Evolutionary conservation across 2,888 invertebrate species (phyloP), one percentile per base, ranked within the genome.

Genomic region (Drosophila mimetica): DNA sequence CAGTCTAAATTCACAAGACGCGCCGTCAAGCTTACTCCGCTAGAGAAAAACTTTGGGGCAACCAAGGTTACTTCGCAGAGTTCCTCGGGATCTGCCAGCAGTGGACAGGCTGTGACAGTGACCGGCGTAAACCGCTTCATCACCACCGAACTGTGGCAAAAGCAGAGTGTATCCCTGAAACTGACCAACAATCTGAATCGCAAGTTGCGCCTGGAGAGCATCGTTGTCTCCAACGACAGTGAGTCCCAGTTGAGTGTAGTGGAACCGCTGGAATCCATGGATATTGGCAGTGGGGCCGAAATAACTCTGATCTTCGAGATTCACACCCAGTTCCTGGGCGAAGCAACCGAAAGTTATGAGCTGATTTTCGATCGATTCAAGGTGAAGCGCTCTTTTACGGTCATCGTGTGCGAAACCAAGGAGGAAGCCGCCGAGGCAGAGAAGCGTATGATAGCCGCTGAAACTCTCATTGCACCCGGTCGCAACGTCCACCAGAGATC

Each of bases 81-180:
- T 13, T 13, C 4, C 9, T 1, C 4, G 9, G 2, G 8, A 3
- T 2, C 34, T 1, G 0, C 22, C 0, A 18, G 7, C 6, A 16
- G 60, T 4, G 7, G n/a, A 13, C 25, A 42, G 13, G 6, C 93
- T 7, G 91, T 96, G 18, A 85, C 91, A 32, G 91, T 96, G 28
- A 93, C 93, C 13, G 92, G 93, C 5, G 71, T 92, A 53, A 83
- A 92, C 22, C 88, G 85, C 28, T 89, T 93, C 59, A 87, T 90
- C 6, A 90, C 92, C 84, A 79, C 89, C 5, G 89, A 92, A 28
- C 84, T 93, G n/a, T 91, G 91, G 41, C 92, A 93, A 74, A 89
- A 81, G 1, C 60, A 86, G 2, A 50, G 57, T 1, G 25, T 88
- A 1, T 71, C 78, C 0, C 51, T 90, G 0, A 71, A 60, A 1